phyloP scores from a whole-genome alignment of 37 sponge, comb jelly and placozoan genomes.

The Haliclona indistincta region DNA sequence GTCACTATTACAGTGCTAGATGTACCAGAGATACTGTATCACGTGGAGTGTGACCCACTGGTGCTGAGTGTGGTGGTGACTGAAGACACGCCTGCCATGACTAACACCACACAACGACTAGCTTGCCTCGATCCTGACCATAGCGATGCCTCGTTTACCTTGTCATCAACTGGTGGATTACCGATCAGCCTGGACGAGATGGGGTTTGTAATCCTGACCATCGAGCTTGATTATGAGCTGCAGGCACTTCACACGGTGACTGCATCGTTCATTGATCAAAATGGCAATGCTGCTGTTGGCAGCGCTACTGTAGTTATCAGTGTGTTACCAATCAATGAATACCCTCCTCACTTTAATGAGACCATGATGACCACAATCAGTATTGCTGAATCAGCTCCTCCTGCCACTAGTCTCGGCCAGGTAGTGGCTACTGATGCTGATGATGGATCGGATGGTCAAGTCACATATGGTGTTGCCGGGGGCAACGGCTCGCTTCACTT shows the following conservation, averaged over 20 bases:
- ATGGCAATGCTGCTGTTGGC: background rate
- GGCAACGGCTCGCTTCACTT: background rate
- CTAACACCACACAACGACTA: background rate
- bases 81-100: background rate
- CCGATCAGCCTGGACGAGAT: background rate
- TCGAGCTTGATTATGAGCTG: background rate
- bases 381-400: no score
- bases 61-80: background rate
- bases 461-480: background rate
- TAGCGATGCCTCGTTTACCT: background rate
- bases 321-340: background rate
- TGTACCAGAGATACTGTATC: background rate
- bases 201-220: background rate
- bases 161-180: background rate
- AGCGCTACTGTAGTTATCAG: background rate
- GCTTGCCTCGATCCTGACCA: background rate
- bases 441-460: background rate
- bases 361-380: background rate
- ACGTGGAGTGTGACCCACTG: background rate
- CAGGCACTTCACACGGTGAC: background rate
- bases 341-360: background rate
- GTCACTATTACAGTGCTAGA: constrained; percentile 8
- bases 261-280: background rate
- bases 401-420: background rate
- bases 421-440: background rate